Evolutionary conservation across 1,140 invertebrate species (phyloP).

Genomic region (Magallana ariakensis): DNA sequence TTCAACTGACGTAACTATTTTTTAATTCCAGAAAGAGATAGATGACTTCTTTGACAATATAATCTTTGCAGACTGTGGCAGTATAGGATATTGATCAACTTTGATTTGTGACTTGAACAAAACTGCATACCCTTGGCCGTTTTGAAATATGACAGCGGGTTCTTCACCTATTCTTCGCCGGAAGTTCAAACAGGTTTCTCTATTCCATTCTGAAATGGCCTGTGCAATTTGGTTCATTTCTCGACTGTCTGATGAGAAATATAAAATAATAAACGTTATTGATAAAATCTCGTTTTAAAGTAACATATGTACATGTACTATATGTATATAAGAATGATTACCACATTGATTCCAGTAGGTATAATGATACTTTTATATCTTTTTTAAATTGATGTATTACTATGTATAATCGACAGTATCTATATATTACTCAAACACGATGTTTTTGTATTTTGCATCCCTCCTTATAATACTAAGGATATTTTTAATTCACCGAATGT

Average conservation of each 20-base stretch:
- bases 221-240: not conserved
- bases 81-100: too few species aligned
- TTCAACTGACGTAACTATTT: too few species aligned
- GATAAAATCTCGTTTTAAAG: too few species aligned
- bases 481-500: conserved; percentile 48
- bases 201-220: conserved; percentile 63
- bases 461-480: too few species aligned
- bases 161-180: conserved; percentile 48
- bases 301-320: too few species aligned
- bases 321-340: too few species aligned
- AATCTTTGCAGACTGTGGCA: too few species aligned
- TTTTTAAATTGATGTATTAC: not conserved
- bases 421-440: not conserved
- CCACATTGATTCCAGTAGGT: too few species aligned
- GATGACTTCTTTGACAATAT: too few species aligned
- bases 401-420: not conserved
- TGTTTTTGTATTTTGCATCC: not conserved
- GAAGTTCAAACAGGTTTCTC: conserved; percentile 68
- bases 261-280: too few species aligned
- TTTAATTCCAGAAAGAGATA: too few species aligned
- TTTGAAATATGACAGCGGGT: conserved; percentile 58
- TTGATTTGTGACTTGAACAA: not conserved
- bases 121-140: conserved; percentile 61
- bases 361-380: too few species aligned
- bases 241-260: not conserved